A percentile compares a stretch with the other conserved stretches of the same genome.
Evolutionary conservation across 2,888 invertebrate genomes (phyloP).

Genomic region (Pterostichus madidus): DNA sequence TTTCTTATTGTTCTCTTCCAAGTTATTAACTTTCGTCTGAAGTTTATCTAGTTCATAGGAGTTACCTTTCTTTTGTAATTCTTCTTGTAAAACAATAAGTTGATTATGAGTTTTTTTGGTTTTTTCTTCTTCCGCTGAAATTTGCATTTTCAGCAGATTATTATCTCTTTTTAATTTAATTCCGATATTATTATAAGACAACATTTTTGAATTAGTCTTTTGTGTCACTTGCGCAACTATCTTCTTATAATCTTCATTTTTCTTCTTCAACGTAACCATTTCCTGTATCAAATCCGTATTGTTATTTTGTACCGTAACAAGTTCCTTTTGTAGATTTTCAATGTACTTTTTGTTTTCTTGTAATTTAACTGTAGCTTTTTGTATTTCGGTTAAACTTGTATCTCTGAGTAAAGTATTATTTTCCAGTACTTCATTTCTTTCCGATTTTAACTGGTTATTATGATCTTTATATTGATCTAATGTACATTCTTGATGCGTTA

Average conservation of each 20-base stretch:
- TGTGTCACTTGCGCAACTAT: slow-evolving; percentile 56
- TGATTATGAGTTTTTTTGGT: not conserved
- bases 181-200: slow-evolving; percentile 70
- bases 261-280: slow-evolving; percentile 29
- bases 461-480: no score
- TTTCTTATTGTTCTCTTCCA: slow-evolving; percentile 72
- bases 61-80: slow-evolving; percentile 17
- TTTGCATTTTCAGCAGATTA: slow-evolving; percentile 71
- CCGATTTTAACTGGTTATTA: not conserved
- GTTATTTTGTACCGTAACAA: no score
- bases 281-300: not conserved
- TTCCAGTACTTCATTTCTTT: not conserved
- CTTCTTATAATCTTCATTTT: slow-evolving; percentile 50
- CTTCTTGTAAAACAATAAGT: not conserved
- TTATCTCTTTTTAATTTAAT: slow-evolving; percentile 70
- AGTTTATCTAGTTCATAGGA: slow-evolving; percentile 26
- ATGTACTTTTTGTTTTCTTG: no score
- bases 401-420: not conserved
- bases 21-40: slow-evolving; percentile 57
- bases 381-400: not conserved
- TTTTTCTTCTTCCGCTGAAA: slow-evolving; percentile 73
- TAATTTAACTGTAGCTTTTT: not conserved
- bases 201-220: slow-evolving; percentile 30
- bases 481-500: no score
- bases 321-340: no score